Base-by-base conservation (phyloP, 2,113 vertebrate species). In the Trematomus loennbergii region DNA sequence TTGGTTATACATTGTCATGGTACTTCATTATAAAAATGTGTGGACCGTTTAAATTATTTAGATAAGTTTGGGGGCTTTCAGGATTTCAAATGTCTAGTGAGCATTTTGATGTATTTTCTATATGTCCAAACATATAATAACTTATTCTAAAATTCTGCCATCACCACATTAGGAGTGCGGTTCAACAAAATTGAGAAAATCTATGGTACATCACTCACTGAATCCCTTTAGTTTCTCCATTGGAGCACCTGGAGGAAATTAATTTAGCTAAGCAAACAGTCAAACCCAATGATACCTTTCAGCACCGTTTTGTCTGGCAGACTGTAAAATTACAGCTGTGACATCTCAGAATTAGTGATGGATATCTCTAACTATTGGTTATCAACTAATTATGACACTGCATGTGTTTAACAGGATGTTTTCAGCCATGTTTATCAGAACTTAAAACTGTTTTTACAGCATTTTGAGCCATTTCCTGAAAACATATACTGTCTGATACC, bases 221-320 rank as follows among this genome's bases (percentile, higher is more conserved):
- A 77, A 72, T 75, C 25, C 29, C 22, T 46, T 73, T 22, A 55
- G 40, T 66, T n/a, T 88, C 80, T 86, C 67, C 53, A 66, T 48
- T 29, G 66, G 43, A 33, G 57, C 78, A 86, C 75, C 82, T 80
- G 72, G 83, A 89, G 71, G 86, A 90, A 86, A 84, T 81, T 55
- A 76, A 80, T 74, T 81, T 25, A 69, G 73, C 54, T 48, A 79
- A 83, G 74, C 20, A 70, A 90, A 87, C 72, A 86, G 57, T 76
- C 62, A 67, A 82, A 84, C 45, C 63, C 76, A 11, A 29, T 43
- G 48, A 67, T 65, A 70, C 67, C 65, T 78, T 80, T 84, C 71
- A 83, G 65, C 81, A 63, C 13, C 0, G 16, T 79, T 72, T 75
- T 86, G 71, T 85, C 78, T 72, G 78, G 64, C 55, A 71, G n/a